Evolutionary conservation across 2,113 vertebrate genomes (phyloP).

Genomic region (Zeus faber): DNA sequence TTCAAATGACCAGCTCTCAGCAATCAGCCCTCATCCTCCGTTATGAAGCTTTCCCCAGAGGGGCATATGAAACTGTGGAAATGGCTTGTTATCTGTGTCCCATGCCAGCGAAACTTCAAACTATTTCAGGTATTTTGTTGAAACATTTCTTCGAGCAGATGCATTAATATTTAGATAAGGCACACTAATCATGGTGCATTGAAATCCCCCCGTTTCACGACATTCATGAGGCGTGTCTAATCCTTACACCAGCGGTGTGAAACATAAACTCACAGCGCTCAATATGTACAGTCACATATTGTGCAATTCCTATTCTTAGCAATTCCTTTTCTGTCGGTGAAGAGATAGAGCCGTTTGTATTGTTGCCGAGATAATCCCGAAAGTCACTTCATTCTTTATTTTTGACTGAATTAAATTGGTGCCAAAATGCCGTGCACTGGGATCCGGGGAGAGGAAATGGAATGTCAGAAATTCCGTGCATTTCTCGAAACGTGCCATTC

Average conservation of each 20-base stretch:
- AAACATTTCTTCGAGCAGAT: not conserved
- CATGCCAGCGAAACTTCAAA: not conserved
- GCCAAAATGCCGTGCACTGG: constrained; percentile 3
- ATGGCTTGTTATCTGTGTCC: not conserved
- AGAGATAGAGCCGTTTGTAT: constrained; percentile 10
- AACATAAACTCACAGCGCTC: constrained; percentile 10
- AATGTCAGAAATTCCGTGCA: constrained; percentile 30
- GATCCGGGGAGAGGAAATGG: constrained; percentile 16
- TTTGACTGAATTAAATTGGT: no score
- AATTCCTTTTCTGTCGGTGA: constrained; percentile 26
- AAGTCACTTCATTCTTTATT: no score
- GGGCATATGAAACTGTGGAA: not conserved
- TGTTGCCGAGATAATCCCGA: constrained; percentile 8
- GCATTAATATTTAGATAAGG: not conserved
- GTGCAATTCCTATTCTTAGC: constrained; percentile 21
- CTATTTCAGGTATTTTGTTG: not conserved
- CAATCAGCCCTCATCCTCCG: no score
- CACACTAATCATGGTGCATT: constrained; percentile 9
- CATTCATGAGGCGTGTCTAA: constrained; percentile 4
- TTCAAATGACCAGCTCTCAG: no score
- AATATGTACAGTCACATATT: constrained; percentile 17
- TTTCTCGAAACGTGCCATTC: no score
- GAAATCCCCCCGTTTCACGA: not conserved
- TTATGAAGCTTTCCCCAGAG: not conserved
- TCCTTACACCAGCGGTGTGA: not conserved